A percentile compares a stretch with the other conserved stretches of the same genome.
These are phyloP conservation scores for Cactoblastis cactorum DNA, from an alignment of 2,888 invertebrate genomes.

Conservation along the genomic window DNA sequence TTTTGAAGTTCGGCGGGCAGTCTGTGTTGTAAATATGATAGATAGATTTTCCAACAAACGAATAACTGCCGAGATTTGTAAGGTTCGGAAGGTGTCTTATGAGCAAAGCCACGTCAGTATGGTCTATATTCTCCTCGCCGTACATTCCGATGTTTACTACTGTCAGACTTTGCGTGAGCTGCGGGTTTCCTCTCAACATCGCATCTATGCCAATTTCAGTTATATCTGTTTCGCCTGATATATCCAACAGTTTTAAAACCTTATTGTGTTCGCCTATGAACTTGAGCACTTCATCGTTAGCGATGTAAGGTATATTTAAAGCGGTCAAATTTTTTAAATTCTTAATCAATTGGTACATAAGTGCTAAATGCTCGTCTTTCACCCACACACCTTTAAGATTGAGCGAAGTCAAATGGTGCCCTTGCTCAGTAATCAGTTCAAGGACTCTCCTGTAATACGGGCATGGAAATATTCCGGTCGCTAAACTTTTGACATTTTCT, in stretches of 20 bases:
- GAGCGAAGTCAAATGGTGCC: constrained; percentile 80
- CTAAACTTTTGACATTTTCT: constrained; percentile 81
- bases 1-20: constrained; percentile 73
- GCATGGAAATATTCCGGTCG: constrained; percentile 84
- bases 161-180: constrained; percentile 75
- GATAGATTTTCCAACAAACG: constrained; percentile 82
- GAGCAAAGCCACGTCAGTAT: constrained; percentile 81
- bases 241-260: constrained; percentile 80
- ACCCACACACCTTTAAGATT: constrained; percentile 87
- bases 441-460: constrained; percentile 85
- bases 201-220: constrained; percentile 82
- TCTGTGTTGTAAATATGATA: constrained; percentile 76
- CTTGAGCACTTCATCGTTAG: constrained; percentile 83
- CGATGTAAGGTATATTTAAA: constrained; percentile 84
- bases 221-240: constrained; percentile 85
- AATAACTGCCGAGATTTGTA: constrained; percentile 82
- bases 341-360: constrained; percentile 80
- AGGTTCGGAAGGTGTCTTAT: constrained; percentile 82
- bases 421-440: constrained; percentile 82
- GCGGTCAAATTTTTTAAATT: constrained; percentile 80
- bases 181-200: constrained; percentile 74
- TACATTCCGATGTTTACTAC: constrained; percentile 84
- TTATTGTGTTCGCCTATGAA: constrained; percentile 77
- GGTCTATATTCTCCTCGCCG: constrained; percentile 84
- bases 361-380: constrained; percentile 82